phyloP scores from a whole-genome alignment of 1,140 invertebrate genomes.

The Cherax destructor region DNA sequence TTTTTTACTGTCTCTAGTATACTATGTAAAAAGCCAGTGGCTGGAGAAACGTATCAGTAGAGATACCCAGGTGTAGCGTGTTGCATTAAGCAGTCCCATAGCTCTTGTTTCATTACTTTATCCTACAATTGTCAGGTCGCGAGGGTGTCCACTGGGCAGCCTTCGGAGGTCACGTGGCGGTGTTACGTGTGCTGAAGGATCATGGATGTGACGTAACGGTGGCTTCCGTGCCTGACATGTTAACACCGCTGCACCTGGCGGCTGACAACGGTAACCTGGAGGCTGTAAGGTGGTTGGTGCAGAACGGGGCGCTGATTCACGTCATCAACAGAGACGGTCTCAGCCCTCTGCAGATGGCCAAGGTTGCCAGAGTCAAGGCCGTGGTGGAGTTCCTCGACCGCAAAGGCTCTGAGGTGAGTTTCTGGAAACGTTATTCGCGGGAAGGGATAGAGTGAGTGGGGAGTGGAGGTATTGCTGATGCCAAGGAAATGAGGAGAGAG shows the following conservation, averaged over 20 bases:
- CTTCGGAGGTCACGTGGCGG: not conserved
- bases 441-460: too few relatives aligned
- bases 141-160: not conserved
- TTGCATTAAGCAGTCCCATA: too few relatives aligned
- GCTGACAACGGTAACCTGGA: not conserved
- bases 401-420: not conserved
- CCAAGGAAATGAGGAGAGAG: too few relatives aligned
- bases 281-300: slow-evolving; percentile 8
- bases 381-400: not conserved
- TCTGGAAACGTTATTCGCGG: too few relatives aligned
- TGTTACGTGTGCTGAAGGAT: not conserved
- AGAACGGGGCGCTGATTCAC: not conserved
- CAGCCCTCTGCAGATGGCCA: not conserved
- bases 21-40: too few relatives aligned
- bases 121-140: not conserved
- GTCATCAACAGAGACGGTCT: not conserved
- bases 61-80: too few relatives aligned
- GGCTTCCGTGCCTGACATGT: not conserved
- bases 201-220: not conserved
- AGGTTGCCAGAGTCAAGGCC: not conserved
- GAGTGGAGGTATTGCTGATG: too few relatives aligned
- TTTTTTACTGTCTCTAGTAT: too few relatives aligned
- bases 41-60: too few relatives aligned
- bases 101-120: too few relatives aligned
- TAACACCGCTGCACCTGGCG: slow-evolving; percentile 16